Evolutionary conservation across 2,888 invertebrate genomes (phyloP).

Genomic region (Eupeodes luniger): DNA sequence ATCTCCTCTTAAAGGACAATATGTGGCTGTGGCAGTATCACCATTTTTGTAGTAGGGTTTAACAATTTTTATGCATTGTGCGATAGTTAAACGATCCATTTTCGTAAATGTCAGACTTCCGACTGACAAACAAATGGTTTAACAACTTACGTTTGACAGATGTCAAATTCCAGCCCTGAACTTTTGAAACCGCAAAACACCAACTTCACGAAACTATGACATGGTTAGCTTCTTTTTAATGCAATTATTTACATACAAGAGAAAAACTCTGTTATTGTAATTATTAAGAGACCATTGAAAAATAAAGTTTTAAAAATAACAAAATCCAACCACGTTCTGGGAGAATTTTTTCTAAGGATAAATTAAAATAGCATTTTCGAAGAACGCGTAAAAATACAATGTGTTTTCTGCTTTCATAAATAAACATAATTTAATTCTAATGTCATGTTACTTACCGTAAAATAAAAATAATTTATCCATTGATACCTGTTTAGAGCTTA

Average conservation of each 20-base stretch:
- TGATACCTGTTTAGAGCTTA: conserved; percentile 15
- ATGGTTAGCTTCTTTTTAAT: too few relatives aligned
- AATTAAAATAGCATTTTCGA: neutral
- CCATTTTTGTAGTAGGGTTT: too few relatives aligned
- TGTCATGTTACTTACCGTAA: conserved; percentile 22
- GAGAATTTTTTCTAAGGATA: neutral
- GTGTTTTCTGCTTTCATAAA: neutral
- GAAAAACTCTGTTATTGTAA: conserved; percentile 42
- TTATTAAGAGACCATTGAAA: neutral
- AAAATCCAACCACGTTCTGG: neutral
- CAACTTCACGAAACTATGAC: too few relatives aligned
- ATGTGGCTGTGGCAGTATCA: too few relatives aligned
- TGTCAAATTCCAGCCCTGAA: too few relatives aligned
- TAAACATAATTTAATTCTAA: conserved; percentile 20
- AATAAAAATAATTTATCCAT: conserved; percentile 39
- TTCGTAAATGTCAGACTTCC: too few relatives aligned
- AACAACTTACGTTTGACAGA: too few relatives aligned
- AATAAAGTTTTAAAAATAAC: neutral
- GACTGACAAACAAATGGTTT: too few relatives aligned
- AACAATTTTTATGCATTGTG: too few relatives aligned
- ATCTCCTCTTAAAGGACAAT: too few relatives aligned
- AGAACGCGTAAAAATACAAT: neutral
- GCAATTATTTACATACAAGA: neutral
- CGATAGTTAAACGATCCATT: too few relatives aligned
- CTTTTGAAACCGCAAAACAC: too few relatives aligned